These are phyloP conservation scores for Oophaga sylvatica DNA, from an alignment of 2,797 vertebrate species.

Conservation along the genomic window DNA sequence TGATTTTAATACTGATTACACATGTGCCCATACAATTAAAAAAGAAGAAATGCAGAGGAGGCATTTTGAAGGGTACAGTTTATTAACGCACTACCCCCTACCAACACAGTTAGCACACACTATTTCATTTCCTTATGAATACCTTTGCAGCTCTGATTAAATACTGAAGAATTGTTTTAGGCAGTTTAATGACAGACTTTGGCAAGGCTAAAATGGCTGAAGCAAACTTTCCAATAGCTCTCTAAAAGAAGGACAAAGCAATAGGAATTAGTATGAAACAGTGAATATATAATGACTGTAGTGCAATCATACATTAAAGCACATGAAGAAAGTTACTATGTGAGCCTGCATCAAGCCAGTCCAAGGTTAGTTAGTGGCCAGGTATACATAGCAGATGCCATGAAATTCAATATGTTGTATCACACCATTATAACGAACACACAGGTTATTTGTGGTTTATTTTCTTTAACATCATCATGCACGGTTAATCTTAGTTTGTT, in stretches of 20 bases:
- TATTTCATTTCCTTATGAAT: slow-evolving; percentile 74
- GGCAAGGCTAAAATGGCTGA: slow-evolving; percentile 98
- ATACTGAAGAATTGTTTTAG: slow-evolving; percentile 98
- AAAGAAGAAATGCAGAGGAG: slow-evolving; percentile 75
- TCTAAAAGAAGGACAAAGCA: slow-evolving; percentile 90
- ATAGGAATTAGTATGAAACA: slow-evolving; percentile 76
- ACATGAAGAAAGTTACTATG: not conserved
- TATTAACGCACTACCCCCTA: slow-evolving; percentile 63
- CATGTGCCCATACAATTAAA: slow-evolving; percentile 12
- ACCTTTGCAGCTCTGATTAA: slow-evolving; percentile 98
- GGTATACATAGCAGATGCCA: not conserved
- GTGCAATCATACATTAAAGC: slow-evolving; percentile 18
- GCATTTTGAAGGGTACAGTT: slow-evolving; percentile 53
- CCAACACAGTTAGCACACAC: slow-evolving; percentile 67
- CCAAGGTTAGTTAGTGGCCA: slow-evolving; percentile 16
- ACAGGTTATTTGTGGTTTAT: slow-evolving; percentile 2
- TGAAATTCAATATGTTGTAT: not conserved
- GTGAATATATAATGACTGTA: slow-evolving; percentile 56
- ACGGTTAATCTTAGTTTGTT: slow-evolving; percentile 24
- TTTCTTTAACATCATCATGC: slow-evolving; percentile 21
- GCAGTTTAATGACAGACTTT: slow-evolving; percentile 98
- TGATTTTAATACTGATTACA: not conserved
- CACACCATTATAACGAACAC: not conserved
- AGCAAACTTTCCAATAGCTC: slow-evolving; percentile 98
- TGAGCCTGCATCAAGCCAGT: not conserved